Evolutionary conservation across 2,888 invertebrate genomes (phyloP), one percentile per base, ranked within the genome.

Genomic region (Cabera pusaria): DNA sequence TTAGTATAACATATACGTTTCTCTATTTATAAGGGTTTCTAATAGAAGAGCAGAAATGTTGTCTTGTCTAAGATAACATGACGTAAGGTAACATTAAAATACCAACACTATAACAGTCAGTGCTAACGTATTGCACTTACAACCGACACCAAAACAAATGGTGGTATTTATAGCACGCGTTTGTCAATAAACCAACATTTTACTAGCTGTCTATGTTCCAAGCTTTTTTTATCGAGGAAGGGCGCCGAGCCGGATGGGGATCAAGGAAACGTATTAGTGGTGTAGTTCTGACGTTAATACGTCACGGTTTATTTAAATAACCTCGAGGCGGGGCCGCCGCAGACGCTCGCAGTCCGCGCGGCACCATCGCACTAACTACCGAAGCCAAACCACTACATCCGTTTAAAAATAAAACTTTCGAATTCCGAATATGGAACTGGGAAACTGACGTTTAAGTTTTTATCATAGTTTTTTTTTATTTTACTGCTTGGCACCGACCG

Each of bases 221-320:
- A 14, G 14, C 14, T 14, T 56, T 59, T 57, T 60, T 54, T 50
- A 52, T 53, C 60, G 61, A 64, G 71, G 77, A 78, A 82, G 75
- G 77, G 73, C 74, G 64, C 55, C 52, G 58, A 41, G 38, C 56
- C 64, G 64, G 66, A 67, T 69, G 60, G 64, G 67, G 70, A 78
- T 77, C 76, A 73, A 80, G 82, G 79, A 76, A 72, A 63, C 59
- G 43, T 59, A 52, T 35, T 51, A 65, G 63, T 63, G 61, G 52
- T 65, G 55, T 59, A 56, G 45, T 49, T 46, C 49, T 51, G 19
- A 24, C 34, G 19, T 3, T 33, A 18, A 58, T 61, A 76, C 80
- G 76, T 77, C 79, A 75, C 61, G 62, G 58, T 64, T 59, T 74
- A 73, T 78, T 74, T 70, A 82, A 74, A 80, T 76, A 74, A 64